Evolutionary conservation across 1,140 invertebrate species (phyloP).

Genomic region (Drosophila tristis): DNA sequence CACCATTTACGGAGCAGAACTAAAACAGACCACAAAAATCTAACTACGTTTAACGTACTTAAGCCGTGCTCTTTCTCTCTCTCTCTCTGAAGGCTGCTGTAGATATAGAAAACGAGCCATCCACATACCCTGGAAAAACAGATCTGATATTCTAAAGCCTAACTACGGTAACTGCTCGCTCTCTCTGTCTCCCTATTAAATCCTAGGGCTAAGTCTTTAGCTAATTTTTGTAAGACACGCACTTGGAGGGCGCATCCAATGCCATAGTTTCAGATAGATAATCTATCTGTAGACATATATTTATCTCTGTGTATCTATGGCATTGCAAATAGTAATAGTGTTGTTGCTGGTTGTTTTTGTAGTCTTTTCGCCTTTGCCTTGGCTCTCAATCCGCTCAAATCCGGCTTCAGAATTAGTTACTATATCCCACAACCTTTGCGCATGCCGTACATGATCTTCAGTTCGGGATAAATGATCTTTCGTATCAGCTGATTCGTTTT

Average conservation of each 20-base stretch:
- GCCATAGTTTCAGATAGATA: constrained; percentile 18
- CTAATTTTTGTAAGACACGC: constrained; percentile 55
- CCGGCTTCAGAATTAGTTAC: constrained; percentile 82
- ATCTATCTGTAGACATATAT: constrained; percentile 5
- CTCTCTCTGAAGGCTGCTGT: constrained; percentile 43
- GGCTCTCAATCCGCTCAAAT: constrained; percentile 17
- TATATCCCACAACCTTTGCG: constrained; percentile 93
- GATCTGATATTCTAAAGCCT: constrained; percentile 43
- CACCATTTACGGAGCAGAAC: background rate
- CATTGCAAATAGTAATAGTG: constrained; percentile 72
- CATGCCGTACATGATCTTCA: constrained; percentile 92
- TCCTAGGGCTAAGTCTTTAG: constrained; percentile 64
- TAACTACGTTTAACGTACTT: constrained; percentile 72
- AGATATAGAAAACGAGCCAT: constrained; percentile 43
- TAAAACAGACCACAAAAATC: constrained; percentile 36
- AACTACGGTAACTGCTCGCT: constrained; percentile 48
- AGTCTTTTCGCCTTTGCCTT: constrained; percentile 63
- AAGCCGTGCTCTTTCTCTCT: constrained; percentile 52
- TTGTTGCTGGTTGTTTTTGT: constrained; percentile 52
- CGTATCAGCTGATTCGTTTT: constrained; percentile 92
- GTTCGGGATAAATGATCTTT: constrained; percentile 92
- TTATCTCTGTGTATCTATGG: constrained; percentile 45
- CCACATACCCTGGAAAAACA: constrained; percentile 35
- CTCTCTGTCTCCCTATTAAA: constrained; percentile 4
- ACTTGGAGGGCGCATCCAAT: constrained; percentile 56